A percentile compares a stretch with the other conserved stretches of the same genome.
Evolutionary conservation across 2,888 invertebrate genomes (phyloP).

Genomic region (Ceramica pisi): DNA sequence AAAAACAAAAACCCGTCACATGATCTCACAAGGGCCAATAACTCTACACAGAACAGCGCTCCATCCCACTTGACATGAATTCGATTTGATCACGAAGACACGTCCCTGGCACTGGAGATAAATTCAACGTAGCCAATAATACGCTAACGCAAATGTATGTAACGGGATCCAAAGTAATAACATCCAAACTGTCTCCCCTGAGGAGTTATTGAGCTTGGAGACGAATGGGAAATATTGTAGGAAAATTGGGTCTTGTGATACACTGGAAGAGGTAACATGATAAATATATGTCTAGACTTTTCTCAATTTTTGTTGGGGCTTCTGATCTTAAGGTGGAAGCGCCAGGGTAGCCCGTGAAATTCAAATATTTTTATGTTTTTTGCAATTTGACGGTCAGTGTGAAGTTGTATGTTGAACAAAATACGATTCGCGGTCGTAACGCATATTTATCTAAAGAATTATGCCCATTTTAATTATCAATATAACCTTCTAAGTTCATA

Average conservation of each 20-base stretch:
- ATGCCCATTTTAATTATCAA: too few relatives aligned
- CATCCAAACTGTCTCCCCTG: constrained; percentile 31
- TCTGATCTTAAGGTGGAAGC: too few relatives aligned
- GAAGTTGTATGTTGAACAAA: too few relatives aligned
- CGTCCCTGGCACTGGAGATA: constrained; percentile 49
- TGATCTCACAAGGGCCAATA: constrained; percentile 37
- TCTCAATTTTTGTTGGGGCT: too few relatives aligned
- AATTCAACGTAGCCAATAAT: constrained; percentile 57
- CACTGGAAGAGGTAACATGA: neutral
- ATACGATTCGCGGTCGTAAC: too few relatives aligned
- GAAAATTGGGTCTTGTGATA: constrained; percentile 5
- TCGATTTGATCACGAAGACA: constrained; percentile 59
- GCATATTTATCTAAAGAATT: too few relatives aligned
- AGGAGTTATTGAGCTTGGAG: constrained; percentile 34
- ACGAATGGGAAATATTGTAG: constrained; percentile 19
- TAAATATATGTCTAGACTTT: too few relatives aligned
- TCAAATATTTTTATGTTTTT: too few relatives aligned
- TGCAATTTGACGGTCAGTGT: too few relatives aligned
- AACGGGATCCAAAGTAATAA: constrained; percentile 51
- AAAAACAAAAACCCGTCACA: constrained; percentile 20
- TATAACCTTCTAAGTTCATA: too few relatives aligned
- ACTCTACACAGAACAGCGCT: constrained; percentile 28
- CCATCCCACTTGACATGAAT: constrained; percentile 56
- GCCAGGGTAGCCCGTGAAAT: too few relatives aligned
- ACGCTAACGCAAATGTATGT: constrained; percentile 45